phyloP scores from a whole-genome alignment of 2,113 vertebrate genomes.

The Lamprologus lemairii region DNA sequence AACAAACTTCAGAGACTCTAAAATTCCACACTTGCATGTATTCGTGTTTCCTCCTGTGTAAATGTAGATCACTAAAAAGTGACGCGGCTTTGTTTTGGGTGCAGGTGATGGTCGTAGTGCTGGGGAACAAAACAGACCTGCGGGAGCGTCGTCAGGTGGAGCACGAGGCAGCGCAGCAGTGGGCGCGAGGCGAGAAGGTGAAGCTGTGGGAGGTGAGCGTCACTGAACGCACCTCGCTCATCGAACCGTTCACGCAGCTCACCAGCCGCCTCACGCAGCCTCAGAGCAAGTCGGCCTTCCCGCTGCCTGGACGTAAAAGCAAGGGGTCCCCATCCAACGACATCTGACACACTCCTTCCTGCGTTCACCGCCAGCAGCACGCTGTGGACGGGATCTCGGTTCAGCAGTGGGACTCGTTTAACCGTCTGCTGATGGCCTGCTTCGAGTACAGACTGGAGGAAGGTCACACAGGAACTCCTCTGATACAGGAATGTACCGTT shows the following conservation, averaged over 20 bases:
- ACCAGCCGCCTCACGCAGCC: constrained; percentile 90
- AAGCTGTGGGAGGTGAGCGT: constrained; percentile 94
- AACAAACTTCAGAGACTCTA: not conserved
- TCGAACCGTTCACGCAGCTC: constrained; percentile 86
- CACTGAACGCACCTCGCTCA: constrained; percentile 79
- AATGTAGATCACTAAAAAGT: accelerated
- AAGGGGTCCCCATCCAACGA: constrained; percentile 82
- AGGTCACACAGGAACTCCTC: too few relatives aligned
- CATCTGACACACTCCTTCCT: constrained; percentile 56
- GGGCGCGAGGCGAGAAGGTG: constrained; percentile 86
- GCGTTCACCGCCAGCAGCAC: not conserved
- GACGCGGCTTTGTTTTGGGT: not conserved
- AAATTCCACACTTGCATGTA: not conserved
- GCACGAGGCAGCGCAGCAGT: constrained; percentile 82
- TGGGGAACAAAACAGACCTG: constrained; percentile 91
- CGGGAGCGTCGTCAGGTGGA: constrained; percentile 84
- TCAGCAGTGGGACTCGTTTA: not conserved
- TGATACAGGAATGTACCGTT: not conserved
- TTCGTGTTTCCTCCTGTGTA: not conserved
- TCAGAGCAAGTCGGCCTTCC: constrained; percentile 90
- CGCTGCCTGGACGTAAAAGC: constrained; percentile 87
- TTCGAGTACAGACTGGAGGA: too few relatives aligned
- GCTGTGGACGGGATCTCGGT: not conserved
- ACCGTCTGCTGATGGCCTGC: not conserved
- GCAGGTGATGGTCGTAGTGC: constrained; percentile 83